These are phyloP conservation scores for Tenthredo amoena DNA, from an alignment of 2,888 invertebrate genomes.

Conservation along the genomic window DNA sequence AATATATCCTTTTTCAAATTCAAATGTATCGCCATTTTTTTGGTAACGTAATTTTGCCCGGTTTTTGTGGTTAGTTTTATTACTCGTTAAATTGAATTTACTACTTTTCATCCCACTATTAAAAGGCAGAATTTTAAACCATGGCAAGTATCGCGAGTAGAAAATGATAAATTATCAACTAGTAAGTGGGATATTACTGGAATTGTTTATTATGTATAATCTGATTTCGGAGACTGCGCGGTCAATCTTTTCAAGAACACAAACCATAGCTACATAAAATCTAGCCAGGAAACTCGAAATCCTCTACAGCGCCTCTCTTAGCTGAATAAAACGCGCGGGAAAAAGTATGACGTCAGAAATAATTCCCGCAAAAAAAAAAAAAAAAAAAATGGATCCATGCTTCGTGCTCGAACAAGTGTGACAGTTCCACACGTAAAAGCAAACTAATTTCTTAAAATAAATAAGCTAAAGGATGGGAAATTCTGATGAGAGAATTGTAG, in stretches of 20 bases:
- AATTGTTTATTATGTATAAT: not conserved
- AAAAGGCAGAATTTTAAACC: not conserved
- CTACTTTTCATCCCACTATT: constrained; percentile 8
- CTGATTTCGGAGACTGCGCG: not conserved
- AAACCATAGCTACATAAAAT: not conserved
- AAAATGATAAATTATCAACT: not conserved
- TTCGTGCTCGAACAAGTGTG: not conserved
- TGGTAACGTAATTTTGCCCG: not conserved
- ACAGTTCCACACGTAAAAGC: not conserved
- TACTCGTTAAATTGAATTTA: not conserved
- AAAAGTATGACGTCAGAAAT: constrained; percentile 1
- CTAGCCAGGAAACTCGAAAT: not conserved
- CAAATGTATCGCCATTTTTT: constrained; percentile 80
- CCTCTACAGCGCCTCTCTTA: not conserved
- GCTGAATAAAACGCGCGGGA: constrained; percentile 24
- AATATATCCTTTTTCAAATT: constrained; percentile 80
- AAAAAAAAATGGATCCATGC: not conserved
- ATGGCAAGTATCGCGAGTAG: not conserved
- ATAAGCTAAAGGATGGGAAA: constrained; percentile 36
- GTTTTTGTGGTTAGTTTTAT: not conserved
- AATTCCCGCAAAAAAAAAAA: not conserved
- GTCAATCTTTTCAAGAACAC: not conserved
- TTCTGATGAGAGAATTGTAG: constrained; percentile 84
- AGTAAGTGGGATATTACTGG: not conserved
- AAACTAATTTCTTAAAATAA: too few species aligned